phyloP scores from a whole-genome alignment of 2,797 vertebrate genomes.

The Sebastes steindachneri region DNA sequence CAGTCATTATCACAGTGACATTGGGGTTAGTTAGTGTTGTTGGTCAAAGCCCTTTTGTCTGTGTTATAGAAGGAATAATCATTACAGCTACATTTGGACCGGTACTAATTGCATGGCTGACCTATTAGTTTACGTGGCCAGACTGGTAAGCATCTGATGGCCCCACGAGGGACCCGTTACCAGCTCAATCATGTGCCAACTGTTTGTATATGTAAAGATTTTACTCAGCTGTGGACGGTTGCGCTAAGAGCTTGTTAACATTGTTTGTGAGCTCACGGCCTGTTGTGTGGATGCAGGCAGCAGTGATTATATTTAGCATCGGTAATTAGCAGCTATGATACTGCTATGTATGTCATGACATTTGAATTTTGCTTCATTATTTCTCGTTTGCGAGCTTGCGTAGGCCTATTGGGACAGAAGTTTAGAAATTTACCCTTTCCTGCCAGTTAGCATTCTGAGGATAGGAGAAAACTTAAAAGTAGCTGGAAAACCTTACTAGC shows the following conservation, averaged over 20 bases:
- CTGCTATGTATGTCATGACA: constrained; percentile 25
- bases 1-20: constrained; percentile 10
- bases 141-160: constrained; percentile 53
- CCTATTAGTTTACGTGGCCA: constrained; percentile 49
- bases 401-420: not conserved
- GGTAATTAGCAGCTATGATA: constrained; percentile 41
- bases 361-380: constrained; percentile 28
- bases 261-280: constrained; percentile 32
- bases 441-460: not conserved
- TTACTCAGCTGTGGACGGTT: constrained; percentile 38
- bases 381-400: not conserved
- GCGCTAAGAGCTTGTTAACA: constrained; percentile 54
- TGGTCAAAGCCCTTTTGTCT: constrained; percentile 47
- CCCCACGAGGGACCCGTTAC: constrained; percentile 33
- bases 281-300: constrained; percentile 16
- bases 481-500: not conserved
- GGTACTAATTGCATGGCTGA: constrained; percentile 57
- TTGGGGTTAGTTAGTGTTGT: constrained; percentile 45
- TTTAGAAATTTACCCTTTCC: not conserved
- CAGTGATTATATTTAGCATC: constrained; percentile 44
- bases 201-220: constrained; percentile 62
- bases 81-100: constrained; percentile 57
- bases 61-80: constrained; percentile 61
- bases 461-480: not conserved
- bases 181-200: constrained; percentile 54